These are phyloP conservation scores for Bufo bufo DNA, from an alignment of 2,113 vertebrate species.

Conservation along the genomic window DNA sequence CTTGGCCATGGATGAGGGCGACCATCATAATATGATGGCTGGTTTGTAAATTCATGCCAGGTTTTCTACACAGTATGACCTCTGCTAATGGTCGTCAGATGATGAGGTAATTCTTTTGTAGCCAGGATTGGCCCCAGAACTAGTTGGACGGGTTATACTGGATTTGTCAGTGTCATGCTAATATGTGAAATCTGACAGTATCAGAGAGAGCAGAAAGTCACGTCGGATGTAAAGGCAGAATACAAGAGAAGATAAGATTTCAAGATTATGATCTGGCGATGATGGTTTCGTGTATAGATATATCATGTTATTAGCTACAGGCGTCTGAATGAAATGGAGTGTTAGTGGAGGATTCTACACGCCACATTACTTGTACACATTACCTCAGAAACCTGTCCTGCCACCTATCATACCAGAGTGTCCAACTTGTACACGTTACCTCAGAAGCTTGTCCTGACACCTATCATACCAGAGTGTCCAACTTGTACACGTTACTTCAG, in stretches of 20 bases:
- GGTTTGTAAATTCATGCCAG: neutral
- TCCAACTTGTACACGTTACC: no score
- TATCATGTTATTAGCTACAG: neutral
- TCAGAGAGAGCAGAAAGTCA: neutral
- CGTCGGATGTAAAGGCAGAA: neutral
- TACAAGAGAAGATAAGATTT: neutral
- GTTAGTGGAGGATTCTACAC: neutral
- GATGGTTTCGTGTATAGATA: neutral
- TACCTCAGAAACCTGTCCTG: neutral
- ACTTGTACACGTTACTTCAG: no score
- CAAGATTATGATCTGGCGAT: neutral
- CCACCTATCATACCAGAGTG: neutral
- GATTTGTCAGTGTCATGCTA: neutral
- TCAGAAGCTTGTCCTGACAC: neutral
- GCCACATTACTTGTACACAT: neutral
- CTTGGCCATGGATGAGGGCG: neutral
- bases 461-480: neutral
- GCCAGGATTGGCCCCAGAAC: neutral
- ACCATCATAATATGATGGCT: neutral
- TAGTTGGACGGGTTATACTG: neutral
- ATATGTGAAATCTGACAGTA: neutral
- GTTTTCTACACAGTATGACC: neutral
- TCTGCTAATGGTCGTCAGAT: neutral
- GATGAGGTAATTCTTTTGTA: neutral
- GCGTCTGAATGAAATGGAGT: neutral